phyloP scores from a whole-genome alignment of 2,888 invertebrate species.

The Polylopha cassiicola region DNA sequence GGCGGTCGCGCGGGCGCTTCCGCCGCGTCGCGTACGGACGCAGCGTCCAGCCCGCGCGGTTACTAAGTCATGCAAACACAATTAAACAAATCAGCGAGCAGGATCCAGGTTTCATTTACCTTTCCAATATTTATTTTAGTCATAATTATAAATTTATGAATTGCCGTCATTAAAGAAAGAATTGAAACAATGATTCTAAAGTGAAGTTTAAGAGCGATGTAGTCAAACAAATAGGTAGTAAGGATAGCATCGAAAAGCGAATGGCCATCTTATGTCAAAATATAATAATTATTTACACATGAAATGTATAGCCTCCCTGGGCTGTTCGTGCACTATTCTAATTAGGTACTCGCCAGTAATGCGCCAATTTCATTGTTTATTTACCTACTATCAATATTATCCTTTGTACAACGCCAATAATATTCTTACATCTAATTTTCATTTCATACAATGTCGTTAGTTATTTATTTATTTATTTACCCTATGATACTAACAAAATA shows the following conservation, averaged over 20 bases:
- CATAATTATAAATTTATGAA: too few species aligned
- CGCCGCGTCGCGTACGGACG: too few species aligned
- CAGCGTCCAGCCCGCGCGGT: neutral
- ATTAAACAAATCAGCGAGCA: constrained; percentile 10
- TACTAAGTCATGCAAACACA: constrained; percentile 10
- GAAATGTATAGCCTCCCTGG: constrained; percentile 65
- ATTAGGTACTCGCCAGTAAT: constrained; percentile 78
- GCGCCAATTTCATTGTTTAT: constrained; percentile 74
- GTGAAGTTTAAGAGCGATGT: constrained; percentile 17
- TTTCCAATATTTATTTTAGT: too few species aligned
- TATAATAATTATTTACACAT: constrained; percentile 62
- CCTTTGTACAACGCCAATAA: constrained; percentile 76
- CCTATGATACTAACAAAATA: constrained; percentile 71
- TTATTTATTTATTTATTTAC: constrained; percentile 62
- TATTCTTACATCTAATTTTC: constrained; percentile 65
- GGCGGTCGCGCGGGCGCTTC: constrained; percentile 6
- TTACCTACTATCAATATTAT: constrained; percentile 71
- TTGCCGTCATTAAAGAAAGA: too few species aligned
- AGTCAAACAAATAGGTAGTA: constrained; percentile 45
- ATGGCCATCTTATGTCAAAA: constrained; percentile 55
- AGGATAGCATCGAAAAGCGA: constrained; percentile 61
- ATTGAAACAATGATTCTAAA: constrained; percentile 9
- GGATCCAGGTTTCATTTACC: constrained; percentile 12
- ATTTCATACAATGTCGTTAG: constrained; percentile 70
- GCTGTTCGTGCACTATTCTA: constrained; percentile 70